Base-by-base conservation (phyloP, 1,140 invertebrate species). In the Temnothorax longispinosus region DNA sequence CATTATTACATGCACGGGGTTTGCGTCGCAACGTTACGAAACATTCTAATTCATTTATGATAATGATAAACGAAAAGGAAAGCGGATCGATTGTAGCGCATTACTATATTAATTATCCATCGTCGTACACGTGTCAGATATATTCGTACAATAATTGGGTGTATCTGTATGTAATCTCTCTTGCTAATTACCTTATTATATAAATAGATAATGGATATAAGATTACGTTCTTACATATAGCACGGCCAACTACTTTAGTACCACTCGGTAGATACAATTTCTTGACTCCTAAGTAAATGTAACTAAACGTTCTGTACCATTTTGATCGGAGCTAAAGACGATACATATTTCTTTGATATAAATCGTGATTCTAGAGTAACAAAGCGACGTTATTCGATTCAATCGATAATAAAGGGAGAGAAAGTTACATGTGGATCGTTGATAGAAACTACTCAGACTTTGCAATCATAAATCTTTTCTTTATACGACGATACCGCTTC, bases 21-120 rank as follows among this genome's bases (percentile, higher is more conserved):
- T 69, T 64, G 44, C 35, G 21, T 13, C n/a, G 5, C 18, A 11
- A 67, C 41, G 13, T 81, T 81, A 67, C 52, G 56, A 76, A 72
- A 76, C 27, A 76, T 41, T 15, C 13, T n/a, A 50, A 44, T 27
- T 47, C 38, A 75, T 62, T 64, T 89, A 72, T 32, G 44, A 58
- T 21, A 18, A 65, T 21, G 44, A 58, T 21, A 13, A 89, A 69
- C 76, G 76, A 89, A 86, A 81, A 58, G 62, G 76, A 88, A 89
- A 89, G 75, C 35, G 21, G 6, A 21, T n/a, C 47, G 4, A 47
- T 11, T 35, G 18, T 21, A 52, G 35, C 52, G 47, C n/a, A 69
- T 35, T 15, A 60, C 64, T 76, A 64, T 32, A 84, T 60, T 88
- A 52, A 74, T 78, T 50, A 13, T 69, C 1, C 13, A 50, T 27